Evolutionary conservation across 2,888 invertebrate genomes (phyloP).

Genomic region (Noctua pronuba): DNA sequence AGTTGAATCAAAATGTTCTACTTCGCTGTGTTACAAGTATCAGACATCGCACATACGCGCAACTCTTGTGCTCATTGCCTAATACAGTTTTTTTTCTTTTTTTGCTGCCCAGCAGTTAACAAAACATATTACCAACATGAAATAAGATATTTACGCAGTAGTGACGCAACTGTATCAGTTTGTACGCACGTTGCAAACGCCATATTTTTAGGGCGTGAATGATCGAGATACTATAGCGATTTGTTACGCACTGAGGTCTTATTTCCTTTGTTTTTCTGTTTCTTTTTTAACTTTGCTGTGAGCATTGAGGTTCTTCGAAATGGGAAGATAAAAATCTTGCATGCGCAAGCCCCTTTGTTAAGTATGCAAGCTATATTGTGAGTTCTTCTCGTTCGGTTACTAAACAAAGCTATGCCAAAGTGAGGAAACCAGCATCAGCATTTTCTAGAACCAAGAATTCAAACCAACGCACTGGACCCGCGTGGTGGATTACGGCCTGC

Average conservation of each 20-base stretch:
- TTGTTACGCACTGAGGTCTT: conserved; percentile 20
- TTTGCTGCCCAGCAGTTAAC: conserved; percentile 26
- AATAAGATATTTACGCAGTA: conserved; percentile 36
- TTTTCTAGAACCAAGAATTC: background rate
- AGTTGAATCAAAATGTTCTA: conserved; percentile 14
- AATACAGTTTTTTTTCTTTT: conserved; percentile 13
- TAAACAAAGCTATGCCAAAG: background rate
- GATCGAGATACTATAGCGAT: conserved; percentile 36
- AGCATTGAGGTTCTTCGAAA: background rate
- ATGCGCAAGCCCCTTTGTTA: background rate
- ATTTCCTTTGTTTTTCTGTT: conserved; percentile 14
- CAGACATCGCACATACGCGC: conserved; percentile 26
- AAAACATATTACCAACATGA: conserved; percentile 42
- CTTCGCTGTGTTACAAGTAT: background rate
- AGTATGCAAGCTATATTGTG: background rate
- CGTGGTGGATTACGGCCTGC: background rate
- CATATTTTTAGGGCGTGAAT: conserved; percentile 51
- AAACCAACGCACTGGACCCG: background rate
- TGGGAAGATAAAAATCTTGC: conserved; percentile 5
- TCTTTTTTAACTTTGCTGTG: background rate
- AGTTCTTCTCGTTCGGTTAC: background rate
- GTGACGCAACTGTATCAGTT: conserved; percentile 45
- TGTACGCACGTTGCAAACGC: conserved; percentile 29
- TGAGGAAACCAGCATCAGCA: background rate
- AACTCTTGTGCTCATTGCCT: conserved; percentile 38